Evolutionary conservation across 2,797 vertebrate genomes (phyloP).

Genomic region (Lithobates sylvaticus): DNA sequence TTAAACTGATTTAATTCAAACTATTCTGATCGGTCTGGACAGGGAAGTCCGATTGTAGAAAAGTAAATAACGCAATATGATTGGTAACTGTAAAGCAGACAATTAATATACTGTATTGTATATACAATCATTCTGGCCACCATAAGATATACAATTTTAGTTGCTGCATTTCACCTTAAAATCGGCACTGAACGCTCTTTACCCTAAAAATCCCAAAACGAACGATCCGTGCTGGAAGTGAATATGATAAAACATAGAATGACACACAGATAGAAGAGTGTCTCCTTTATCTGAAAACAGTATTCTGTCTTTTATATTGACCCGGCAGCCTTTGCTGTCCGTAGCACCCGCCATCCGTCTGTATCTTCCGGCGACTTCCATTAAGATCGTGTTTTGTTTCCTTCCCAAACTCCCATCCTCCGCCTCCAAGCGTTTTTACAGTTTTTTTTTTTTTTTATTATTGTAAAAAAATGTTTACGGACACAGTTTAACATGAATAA

Average conservation of each 20-base stretch:
- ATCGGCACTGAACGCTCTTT: too few relatives aligned
- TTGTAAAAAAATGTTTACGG: background rate
- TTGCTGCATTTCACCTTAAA: too few relatives aligned
- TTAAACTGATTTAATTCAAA: too few relatives aligned
- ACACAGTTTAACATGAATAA: conserved; percentile 21
- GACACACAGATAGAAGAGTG: background rate
- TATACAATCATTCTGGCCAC: too few relatives aligned
- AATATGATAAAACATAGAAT: background rate
- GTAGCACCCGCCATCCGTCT: background rate
- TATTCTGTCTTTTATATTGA: background rate
- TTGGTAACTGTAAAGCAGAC: too few relatives aligned
- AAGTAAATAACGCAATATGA: too few relatives aligned
- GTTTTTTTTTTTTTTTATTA: background rate
- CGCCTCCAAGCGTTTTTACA: conserved; percentile 28
- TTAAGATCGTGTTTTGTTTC: conserved; percentile 9
- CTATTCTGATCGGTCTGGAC: too few relatives aligned
- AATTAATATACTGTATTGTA: too few relatives aligned
- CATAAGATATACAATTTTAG: too few relatives aligned
- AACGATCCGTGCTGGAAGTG: too few relatives aligned
- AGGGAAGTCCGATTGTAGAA: too few relatives aligned
- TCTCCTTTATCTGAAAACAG: background rate
- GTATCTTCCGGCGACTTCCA: background rate
- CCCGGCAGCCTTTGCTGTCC: background rate
- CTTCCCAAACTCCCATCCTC: conserved; percentile 19
- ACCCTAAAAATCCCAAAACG: too few relatives aligned